These are phyloP conservation scores for Caenorhabditis tropicalis DNA, from an alignment of 1,140 invertebrate genomes.

Conservation along the genomic window DNA sequence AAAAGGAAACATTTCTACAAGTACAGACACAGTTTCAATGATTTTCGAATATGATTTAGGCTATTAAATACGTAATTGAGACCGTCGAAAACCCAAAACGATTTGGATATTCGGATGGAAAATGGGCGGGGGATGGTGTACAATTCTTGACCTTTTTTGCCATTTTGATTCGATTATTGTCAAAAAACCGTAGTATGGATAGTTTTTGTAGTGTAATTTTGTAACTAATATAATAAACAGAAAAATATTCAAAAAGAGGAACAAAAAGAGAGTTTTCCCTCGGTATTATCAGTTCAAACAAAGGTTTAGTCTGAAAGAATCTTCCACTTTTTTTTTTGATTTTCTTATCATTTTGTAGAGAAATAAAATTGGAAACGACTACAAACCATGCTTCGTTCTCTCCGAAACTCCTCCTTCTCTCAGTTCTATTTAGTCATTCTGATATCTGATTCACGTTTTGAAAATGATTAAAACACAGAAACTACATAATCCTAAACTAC, in stretches of 20 bases:
- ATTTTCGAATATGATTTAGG: neutral
- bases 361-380: neutral
- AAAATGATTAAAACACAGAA: neutral
- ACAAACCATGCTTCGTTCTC: neutral
- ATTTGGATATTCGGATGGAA: conserved; percentile 11
- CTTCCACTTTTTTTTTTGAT: neutral
- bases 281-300: neutral
- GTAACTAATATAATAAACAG: neutral
- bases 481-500: too few relatives aligned
- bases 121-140: neutral
- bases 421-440: neutral
- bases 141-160: conserved; percentile 9
- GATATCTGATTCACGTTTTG: too few relatives aligned
- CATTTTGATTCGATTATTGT: neutral
- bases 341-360: neutral
- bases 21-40: neutral
- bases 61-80: neutral
- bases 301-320: neutral
- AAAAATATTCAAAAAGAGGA: neutral
- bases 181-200: neutral
- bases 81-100: neutral
- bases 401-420: neutral
- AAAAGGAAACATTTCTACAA: neutral
- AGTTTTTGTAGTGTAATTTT: neutral
- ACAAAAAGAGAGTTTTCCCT: neutral